Percentiles rank a stretch among this genome's conserved stretches.
phyloP scores from a whole-genome alignment of 2,797 vertebrate genomes.

The Myiotriccus ornatus region DNA sequence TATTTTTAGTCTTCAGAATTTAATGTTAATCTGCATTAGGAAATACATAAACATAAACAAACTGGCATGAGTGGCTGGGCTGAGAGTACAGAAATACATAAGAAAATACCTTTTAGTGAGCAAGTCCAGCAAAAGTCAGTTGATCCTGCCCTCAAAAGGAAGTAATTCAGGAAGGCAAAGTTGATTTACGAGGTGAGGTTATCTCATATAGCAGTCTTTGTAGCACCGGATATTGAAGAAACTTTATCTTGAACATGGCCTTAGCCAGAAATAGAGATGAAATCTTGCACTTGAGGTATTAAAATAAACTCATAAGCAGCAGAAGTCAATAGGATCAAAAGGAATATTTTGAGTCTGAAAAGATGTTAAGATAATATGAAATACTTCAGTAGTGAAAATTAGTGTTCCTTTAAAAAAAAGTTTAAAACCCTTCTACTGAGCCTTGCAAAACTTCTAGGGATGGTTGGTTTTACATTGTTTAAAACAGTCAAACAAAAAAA shows the following conservation, averaged over 20 bases:
- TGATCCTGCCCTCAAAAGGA: neutral
- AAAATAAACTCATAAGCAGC: neutral
- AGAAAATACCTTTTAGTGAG: neutral
- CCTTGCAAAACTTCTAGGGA: neutral
- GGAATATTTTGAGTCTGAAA: neutral
- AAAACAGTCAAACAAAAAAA: neutral
- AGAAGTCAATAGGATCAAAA: neutral
- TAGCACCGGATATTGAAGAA: slow-evolving; percentile 7
- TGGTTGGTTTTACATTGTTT: neutral
- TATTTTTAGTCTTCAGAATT: neutral
- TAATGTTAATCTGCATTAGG: neutral
- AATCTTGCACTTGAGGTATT: neutral
- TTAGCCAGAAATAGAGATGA: slow-evolving; percentile 23
- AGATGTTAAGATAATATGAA: neutral
- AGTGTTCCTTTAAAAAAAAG: neutral
- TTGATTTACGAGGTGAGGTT: neutral
- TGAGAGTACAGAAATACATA: neutral
- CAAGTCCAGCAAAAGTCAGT: neutral
- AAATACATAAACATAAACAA: neutral
- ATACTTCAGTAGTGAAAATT: neutral
- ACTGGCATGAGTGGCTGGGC: neutral
- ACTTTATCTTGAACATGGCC: neutral
- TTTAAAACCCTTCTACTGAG: neutral
- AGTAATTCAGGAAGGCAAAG: neutral
- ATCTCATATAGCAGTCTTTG: neutral